Evolutionary conservation across 2,113 vertebrate species (phyloP), one percentile per base, ranked within the genome.

Genomic region (Brachypodius melanocephalos): DNA sequence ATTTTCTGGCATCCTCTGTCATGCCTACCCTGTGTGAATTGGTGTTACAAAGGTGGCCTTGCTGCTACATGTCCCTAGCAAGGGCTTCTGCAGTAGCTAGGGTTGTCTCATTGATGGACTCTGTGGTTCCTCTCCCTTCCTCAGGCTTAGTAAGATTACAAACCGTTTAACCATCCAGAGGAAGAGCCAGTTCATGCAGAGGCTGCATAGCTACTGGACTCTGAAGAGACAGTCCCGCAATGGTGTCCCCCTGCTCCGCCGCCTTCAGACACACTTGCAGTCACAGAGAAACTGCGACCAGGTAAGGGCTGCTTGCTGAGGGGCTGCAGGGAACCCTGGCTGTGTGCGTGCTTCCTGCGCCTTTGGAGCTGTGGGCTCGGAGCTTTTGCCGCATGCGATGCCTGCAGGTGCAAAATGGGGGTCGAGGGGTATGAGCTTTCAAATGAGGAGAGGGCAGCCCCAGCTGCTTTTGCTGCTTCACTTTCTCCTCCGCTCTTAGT

Each of bases 151-250:
- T 96, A 99, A 99, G 98, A 99, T 99, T 96, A 99, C 99, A 51
- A 98, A 98, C 93, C 99, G 99, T 92, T 95, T 99, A 82, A 99
- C 99, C n/a, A 98, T 99, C 88, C 99, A 98, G 90, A 98, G 99
- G 96, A 99, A 99, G 95, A 99, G 99, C 96, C 99, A 99, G 98
- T 99, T 99, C 97, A 99, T 99, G 99, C 99, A 99, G 94, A 98
- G 99, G 67, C 98, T 99, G 43, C 99, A 99, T 91, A 99, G 99
- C 98, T 99, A 99, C 96, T 99, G 99, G 99, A 99, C 99, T 3
- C 97, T 99, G 93, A 99, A 99, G 97, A 98, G 99, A 82, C 99
- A 99, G 97, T 99, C 99, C 61, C 98, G 99, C 31, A 99, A 99
- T 0, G 99, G 99, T 1, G 99, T 99, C 3, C 99, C 99, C 5